Evolutionary conservation across 2,888 invertebrate species (phyloP), one percentile per base, ranked within the genome.

Genomic region (Hedychridium roseum): DNA sequence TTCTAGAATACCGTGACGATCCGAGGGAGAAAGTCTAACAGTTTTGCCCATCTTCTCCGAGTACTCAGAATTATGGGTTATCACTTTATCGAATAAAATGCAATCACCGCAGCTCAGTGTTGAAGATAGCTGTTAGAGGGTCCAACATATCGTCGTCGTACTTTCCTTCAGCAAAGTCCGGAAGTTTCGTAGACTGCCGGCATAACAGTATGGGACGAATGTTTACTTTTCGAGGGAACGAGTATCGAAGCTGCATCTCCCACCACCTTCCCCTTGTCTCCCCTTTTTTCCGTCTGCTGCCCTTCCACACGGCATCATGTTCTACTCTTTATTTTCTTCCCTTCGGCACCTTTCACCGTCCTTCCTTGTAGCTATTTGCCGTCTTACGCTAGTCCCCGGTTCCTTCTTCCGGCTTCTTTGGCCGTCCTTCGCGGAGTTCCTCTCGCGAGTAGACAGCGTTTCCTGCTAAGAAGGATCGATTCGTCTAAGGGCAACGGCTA

Each of bases 381-480:
- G 20, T 21, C 30, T 35, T 21, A 36, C 48, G 30, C 40, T 52
- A 32, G 27, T 37, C 27, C 43, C 14, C 16, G 30, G 23, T 35
- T 18, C 6, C 1, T 28, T 28, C 28, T n/a, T 28, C 28, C n/a
- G n/a, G 11, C 11, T 28, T 28, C 17, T 20, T n/a, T 28, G 16
- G 30, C 20, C n/a, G n/a, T n/a, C n/a, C n/a, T n/a, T n/a, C n/a
- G n/a, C n/a, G n/a, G n/a, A n/a, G n/a, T n/a, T n/a, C 27, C 2
- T 20, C 7, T 11, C 31, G 21, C 20, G 23, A 26, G 30, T 28
- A 30, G 39, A 31, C 34, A 37, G 43, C 39, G 43, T 21, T 38
- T 45, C 36, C 47, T 34, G 31, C 56, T 63, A 64, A 70, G 68
- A 64, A 67, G 68, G 62, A 74, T 74, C 72, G 72, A 73, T 74